Percentiles rank a stretch among this genome's conserved stretches.
Evolutionary conservation across 1,140 invertebrate genomes (phyloP).

Genomic region (Holotrichia oblita): DNA sequence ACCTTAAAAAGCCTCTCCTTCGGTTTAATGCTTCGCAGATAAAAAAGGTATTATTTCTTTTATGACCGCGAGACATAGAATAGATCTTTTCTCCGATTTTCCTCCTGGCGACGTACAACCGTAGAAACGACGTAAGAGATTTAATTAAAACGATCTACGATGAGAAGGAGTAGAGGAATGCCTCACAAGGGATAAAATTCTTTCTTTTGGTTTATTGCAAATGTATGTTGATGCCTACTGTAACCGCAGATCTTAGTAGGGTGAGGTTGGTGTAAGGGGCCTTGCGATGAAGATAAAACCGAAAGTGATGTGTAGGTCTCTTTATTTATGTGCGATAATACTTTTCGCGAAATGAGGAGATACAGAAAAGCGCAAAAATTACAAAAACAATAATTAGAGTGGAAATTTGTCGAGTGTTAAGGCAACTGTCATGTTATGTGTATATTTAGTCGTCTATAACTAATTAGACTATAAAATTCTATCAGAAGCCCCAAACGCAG

Average conservation of each 20-base stretch:
- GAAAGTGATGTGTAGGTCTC: background rate
- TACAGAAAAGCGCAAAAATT: no score
- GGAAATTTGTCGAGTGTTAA: no score
- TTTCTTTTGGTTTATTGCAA: slow-evolving; percentile 1
- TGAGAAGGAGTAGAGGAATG: background rate
- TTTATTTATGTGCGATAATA: background rate
- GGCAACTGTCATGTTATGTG: no score
- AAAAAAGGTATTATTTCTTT: slow-evolving; percentile 18
- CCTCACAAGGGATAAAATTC: background rate
- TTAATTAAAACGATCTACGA: background rate
- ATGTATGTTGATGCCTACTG: background rate
- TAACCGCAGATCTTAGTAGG: background rate
- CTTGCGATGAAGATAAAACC: no score
- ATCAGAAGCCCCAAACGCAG: no score
- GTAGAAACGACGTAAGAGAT: background rate
- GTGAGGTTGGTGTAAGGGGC: background rate
- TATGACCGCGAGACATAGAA: background rate
- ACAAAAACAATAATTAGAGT: no score
- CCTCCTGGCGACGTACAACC: background rate
- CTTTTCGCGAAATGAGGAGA: background rate
- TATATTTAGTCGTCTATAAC: no score
- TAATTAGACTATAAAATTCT: no score
- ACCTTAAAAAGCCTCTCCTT: background rate
- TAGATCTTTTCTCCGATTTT: background rate
- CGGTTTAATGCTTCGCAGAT: background rate